Evolutionary conservation across 2,888 invertebrate genomes (phyloP), one percentile per base, ranked within the genome.

Genomic region (Drosophila barbarae): DNA sequence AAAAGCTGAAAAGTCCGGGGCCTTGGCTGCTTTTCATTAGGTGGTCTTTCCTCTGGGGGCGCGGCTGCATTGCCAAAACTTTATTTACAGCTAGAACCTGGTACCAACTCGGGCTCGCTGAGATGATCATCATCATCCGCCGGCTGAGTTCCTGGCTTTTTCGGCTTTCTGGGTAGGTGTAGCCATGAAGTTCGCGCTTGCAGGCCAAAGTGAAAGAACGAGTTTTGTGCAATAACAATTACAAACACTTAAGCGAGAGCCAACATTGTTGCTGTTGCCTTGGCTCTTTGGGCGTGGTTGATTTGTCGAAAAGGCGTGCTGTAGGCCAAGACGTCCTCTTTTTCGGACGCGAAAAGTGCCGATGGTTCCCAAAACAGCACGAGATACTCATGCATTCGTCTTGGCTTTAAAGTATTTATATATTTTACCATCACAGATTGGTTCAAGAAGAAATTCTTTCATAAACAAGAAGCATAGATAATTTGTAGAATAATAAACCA

Each of bases 181-280:
- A 77, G 51, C 85, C 86, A 81, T 79, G 76, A 86, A 84, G 85
- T 85, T 86, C 86, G 82, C 86, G 84, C 86, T 84, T 75, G 76
- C 71, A 73, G 74, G 71, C 76, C 64, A 59, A 60, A 65, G 34
- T 77, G 72, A 84, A 84, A 78, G 76, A 85, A 85, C 84, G 47
- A 66, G 85, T 84, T 80, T 69, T 21, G 41, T 23, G 72, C 59
- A 36, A 68, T 72, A 72, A 72, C 69, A 73, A 72, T 72, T 73
- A 72, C 69, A 72, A 72, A 73, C 69, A 72, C 70, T 72, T 72
- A 60, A 56, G 54, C 58, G 28, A 38, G 13, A 30, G 32, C 32
- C 41, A 44, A 66, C 50, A 35, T 50, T 57, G 50, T 36, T 21
- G 46, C 30, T 52, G 18, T 34, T n/a, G 18, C 44, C 38, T 39